Percentiles rank a stretch among this genome's conserved stretches.
phyloP scores from a whole-genome alignment of 1,140 invertebrate genomes.

The Cecropterus lyciades region DNA sequence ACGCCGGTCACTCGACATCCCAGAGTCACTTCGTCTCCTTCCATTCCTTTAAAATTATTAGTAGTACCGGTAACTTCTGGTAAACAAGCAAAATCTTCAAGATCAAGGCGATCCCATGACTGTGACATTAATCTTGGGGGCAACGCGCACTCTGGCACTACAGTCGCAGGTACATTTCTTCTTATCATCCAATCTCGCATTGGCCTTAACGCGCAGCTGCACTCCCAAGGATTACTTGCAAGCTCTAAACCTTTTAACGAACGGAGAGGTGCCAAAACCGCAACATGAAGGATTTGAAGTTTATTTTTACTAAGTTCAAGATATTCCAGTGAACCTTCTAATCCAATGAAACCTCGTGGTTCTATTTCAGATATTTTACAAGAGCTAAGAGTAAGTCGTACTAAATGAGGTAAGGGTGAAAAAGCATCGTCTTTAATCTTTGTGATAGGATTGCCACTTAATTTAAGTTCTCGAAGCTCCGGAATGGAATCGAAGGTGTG shows the following conservation, averaged over 20 bases:
- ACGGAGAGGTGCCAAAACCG: conserved; percentile 87
- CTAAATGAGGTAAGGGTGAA: conserved; percentile 87
- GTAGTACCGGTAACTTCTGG: conserved; percentile 86
- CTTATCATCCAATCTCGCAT: conserved; percentile 91
- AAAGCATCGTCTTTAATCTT: conserved; percentile 89
- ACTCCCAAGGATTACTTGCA: conserved; percentile 92
- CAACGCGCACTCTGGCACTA: conserved; percentile 86
- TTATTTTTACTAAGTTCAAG: conserved; percentile 91
- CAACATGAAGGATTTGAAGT: conserved; percentile 86
- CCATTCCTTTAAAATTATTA: conserved; percentile 85
- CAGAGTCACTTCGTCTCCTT: conserved; percentile 90
- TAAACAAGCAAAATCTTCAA: conserved; percentile 92
- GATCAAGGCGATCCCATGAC: conserved; percentile 89
- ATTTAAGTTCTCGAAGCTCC: conserved; percentile 90
- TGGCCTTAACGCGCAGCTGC: conserved; percentile 90
- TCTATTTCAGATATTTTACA: conserved; percentile 89
- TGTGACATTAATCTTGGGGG: conserved; percentile 86
- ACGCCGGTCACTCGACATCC: conserved; percentile 89
- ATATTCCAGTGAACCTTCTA: conserved; percentile 89
- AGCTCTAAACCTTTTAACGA: conserved; percentile 90
- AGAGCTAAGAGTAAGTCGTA: conserved; percentile 89
- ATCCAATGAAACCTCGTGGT: conserved; percentile 88
- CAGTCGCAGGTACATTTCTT: conserved; percentile 89
- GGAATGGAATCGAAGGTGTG: conserved; percentile 88
- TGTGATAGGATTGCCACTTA: conserved; percentile 90